Conservation (phyloP, 2,888 invertebrate species). For the Epistrophella euchroma region DNA sequence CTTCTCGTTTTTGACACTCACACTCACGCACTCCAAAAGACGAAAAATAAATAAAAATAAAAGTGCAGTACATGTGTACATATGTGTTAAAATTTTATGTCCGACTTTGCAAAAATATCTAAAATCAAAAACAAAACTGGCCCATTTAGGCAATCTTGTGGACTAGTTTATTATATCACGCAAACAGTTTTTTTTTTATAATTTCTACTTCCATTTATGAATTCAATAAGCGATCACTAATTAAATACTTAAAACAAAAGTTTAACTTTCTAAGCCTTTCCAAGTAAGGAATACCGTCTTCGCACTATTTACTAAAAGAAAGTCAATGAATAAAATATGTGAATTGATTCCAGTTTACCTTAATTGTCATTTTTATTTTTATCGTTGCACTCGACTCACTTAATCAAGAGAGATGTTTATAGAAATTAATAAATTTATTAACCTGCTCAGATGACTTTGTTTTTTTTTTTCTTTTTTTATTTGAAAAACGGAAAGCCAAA, state of each 20-base stretch:
- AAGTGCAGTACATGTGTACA: too few species aligned
- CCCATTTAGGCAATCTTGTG: background rate
- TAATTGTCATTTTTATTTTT: background rate
- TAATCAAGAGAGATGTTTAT: background rate
- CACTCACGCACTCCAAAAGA: background rate
- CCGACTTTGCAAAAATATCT: background rate
- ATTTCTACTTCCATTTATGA: slow-evolving; percentile 19
- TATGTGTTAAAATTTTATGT: background rate
- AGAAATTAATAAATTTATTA: slow-evolving; percentile 2
- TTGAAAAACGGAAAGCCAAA: background rate
- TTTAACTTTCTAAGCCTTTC: slow-evolving; percentile 17
- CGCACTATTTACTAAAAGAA: slow-evolving; percentile 32
- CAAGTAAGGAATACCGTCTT: slow-evolving; percentile 4
- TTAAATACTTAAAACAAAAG: slow-evolving; percentile 10
- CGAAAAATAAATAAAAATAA: background rate
- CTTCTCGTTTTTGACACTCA: background rate
- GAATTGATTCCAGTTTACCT: slow-evolving; percentile 3
- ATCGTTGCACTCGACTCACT: background rate
- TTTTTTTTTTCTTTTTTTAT: background rate
- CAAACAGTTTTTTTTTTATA: background rate
- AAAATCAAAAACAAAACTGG: slow-evolving; percentile 10
- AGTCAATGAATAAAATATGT: slow-evolving; percentile 7
- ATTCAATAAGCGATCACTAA: slow-evolving; percentile 8
- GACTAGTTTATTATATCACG: slow-evolving; percentile 19
- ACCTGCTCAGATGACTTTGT: background rate